Conservation (phyloP, 2,797 vertebrate species). For the Moxostoma hubbsi region DNA sequence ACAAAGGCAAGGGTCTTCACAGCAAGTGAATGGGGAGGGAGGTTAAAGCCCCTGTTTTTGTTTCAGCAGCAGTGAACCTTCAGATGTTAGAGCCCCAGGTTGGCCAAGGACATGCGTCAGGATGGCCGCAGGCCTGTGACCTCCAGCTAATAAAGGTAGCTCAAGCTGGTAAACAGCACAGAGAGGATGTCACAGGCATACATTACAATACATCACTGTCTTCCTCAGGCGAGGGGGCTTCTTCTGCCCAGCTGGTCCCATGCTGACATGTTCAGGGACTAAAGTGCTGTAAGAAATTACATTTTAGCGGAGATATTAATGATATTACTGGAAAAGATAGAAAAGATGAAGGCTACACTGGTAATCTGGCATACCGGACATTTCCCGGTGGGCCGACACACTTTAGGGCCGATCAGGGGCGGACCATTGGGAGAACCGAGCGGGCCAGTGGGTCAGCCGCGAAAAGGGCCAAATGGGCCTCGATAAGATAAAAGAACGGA, state of each 20-base stretch:
- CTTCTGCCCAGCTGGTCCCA: constrained; percentile 68
- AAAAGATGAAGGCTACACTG: neutral
- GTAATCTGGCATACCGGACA: no score
- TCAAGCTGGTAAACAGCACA: constrained; percentile 82
- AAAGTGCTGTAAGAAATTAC: neutral
- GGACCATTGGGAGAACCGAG: no score
- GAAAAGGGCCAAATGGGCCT: no score
- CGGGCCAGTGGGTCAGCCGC: no score
- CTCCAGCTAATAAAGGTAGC: constrained; percentile 84
- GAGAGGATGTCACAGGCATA: constrained; percentile 81
- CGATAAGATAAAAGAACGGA: no score
- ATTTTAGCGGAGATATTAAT: neutral
- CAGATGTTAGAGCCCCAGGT: constrained; percentile 74
- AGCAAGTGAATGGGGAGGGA: constrained; percentile 25
- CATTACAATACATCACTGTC: constrained; percentile 87
- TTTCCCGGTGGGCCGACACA: no score
- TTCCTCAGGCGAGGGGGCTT: constrained; percentile 70
- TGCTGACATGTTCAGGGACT: constrained; percentile 39
- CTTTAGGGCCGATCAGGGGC: no score
- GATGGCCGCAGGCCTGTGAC: constrained; percentile 76
- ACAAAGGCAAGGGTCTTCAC: constrained; percentile 62
- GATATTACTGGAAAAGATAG: neutral
- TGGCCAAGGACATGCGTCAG: constrained; percentile 84
- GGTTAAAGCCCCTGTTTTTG: constrained; percentile 60
- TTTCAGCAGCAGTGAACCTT: constrained; percentile 73